Conservation (phyloP, 30 jellyfish, hydroid and myxozoan genomes). For the Aurelia aurita region DNA sequence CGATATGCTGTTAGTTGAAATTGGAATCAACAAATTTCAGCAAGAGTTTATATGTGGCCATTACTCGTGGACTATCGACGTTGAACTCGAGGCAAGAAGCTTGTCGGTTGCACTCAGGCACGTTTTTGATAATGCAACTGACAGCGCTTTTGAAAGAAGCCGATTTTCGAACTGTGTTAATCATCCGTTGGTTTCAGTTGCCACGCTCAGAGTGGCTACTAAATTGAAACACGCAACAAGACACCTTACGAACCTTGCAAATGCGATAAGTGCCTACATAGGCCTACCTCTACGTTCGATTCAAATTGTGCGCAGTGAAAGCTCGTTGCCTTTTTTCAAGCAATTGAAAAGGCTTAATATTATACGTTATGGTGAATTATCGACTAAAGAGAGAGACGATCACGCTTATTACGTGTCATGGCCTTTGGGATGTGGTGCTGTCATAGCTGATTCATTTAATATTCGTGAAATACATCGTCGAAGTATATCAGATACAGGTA, state of each 20-base stretch:
- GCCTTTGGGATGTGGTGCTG: slow-evolving; percentile 77
- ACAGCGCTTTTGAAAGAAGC: neutral
- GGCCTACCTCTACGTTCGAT: slow-evolving; percentile 22
- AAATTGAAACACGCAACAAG: neutral
- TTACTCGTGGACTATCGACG: slow-evolving; percentile 26
- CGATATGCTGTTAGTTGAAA: slow-evolving; percentile 31
- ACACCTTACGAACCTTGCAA: slow-evolving; percentile 14
- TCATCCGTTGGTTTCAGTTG: slow-evolving; percentile 20
- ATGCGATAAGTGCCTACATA: neutral
- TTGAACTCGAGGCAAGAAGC: slow-evolving; percentile 38
- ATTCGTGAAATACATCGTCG: slow-evolving; percentile 63
- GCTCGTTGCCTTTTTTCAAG: slow-evolving; percentile 29
- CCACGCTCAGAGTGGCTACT: slow-evolving; percentile 13
- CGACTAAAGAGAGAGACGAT: neutral
- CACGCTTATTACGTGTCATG: slow-evolving; percentile 51
- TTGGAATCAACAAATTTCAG: slow-evolving; percentile 10
- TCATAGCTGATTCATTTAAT: slow-evolving; percentile 1
- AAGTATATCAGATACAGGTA: slow-evolving; percentile 32
- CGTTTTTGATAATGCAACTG: slow-evolving; percentile 34
- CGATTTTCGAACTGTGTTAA: slow-evolving; percentile 5
- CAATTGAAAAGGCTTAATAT: slow-evolving; percentile 53
- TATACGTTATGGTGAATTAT: slow-evolving; percentile 1
- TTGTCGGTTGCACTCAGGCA: slow-evolving; percentile 20
- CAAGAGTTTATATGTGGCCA: slow-evolving; percentile 55
- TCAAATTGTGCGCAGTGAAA: slow-evolving; percentile 30